phyloP scores from a whole-genome alignment of 2,797 vertebrate species.

The Danio kyathit region DNA sequence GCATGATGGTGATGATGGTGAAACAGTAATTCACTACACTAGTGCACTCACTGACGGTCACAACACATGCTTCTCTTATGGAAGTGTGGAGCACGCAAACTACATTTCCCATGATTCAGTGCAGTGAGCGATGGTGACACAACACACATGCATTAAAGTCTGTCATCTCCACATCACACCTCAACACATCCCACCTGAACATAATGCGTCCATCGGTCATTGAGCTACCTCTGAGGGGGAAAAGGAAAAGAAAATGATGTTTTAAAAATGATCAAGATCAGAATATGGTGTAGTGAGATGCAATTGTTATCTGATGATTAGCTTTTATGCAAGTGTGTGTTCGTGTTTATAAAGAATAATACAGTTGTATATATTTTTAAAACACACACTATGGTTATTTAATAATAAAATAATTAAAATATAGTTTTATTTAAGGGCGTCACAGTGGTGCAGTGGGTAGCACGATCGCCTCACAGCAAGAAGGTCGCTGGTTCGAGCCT shows the following conservation, averaged over 20 bases:
- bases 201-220: slow-evolving; percentile 67
- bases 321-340: too few relatives aligned
- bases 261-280: too few relatives aligned
- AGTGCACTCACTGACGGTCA: neutral
- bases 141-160: slow-evolving; percentile 73
- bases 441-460: too few relatives aligned
- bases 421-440: too few relatives aligned
- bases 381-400: too few relatives aligned
- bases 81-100: slow-evolving; percentile 1
- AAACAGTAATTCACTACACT: neutral
- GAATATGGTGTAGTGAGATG: too few relatives aligned
- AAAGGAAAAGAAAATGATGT: neutral
- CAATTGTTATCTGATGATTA: too few relatives aligned
- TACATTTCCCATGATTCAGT: slow-evolving; percentile 50
- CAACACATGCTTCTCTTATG: slow-evolving; percentile 26
- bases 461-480: too few relatives aligned
- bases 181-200: slow-evolving; percentile 71
- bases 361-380: too few relatives aligned
- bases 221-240: slow-evolving; percentile 48
- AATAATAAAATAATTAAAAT: too few relatives aligned
- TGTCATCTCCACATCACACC: slow-evolving; percentile 71
- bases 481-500: too few relatives aligned
- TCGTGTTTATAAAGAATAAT: too few relatives aligned
- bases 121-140: slow-evolving; percentile 62
- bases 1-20: neutral